These are phyloP conservation scores for Ctenoplectra terminalis DNA, from an alignment of 1,140 invertebrate species.

Conservation along the genomic window DNA sequence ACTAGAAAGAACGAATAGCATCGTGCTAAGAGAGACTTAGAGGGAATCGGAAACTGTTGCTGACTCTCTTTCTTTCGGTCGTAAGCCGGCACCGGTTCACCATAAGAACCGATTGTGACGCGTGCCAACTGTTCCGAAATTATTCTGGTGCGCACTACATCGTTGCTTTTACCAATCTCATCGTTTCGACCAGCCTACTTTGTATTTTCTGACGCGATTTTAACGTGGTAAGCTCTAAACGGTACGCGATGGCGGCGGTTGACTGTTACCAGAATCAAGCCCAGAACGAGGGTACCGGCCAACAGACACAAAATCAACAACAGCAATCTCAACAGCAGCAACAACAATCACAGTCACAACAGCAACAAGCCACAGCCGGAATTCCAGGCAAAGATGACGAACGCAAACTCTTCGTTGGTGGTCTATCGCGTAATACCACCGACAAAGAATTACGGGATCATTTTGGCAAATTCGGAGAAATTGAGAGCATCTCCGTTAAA, in stretches of 20 bases:
- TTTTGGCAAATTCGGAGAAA: constrained; percentile 86
- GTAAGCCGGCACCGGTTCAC: constrained; percentile 73
- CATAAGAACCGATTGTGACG: constrained; percentile 67
- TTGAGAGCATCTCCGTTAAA: constrained; percentile 87
- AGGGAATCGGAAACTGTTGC: constrained; percentile 64
- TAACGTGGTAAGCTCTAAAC: constrained; percentile 35
- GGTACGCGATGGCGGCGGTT: constrained; percentile 75
- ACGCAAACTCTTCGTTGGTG: constrained; percentile 83
- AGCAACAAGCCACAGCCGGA: constrained; percentile 79
- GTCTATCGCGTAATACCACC: constrained; percentile 81
- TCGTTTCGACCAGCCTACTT: constrained; percentile 10
- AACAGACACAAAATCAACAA: constrained; percentile 39
- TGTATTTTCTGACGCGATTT: constrained; percentile 32
- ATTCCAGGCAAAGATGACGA: constrained; percentile 83
- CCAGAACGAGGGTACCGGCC: constrained; percentile 66
- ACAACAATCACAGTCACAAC: constrained; percentile 59
- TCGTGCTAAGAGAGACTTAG: constrained; percentile 42
- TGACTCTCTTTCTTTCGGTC: constrained; percentile 65
- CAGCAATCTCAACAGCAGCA: constrained; percentile 40
- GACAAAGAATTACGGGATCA: constrained; percentile 85
- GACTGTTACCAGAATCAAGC: constrained; percentile 78
- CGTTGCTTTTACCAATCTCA: constrained; percentile 28
- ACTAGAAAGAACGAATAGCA: constrained; percentile 54
- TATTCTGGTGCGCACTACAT: constrained; percentile 49
- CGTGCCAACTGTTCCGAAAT: constrained; percentile 62